These are phyloP conservation scores for Drosophila ustulata DNA, from an alignment of 2,888 invertebrate species.

Conservation along the genomic window DNA sequence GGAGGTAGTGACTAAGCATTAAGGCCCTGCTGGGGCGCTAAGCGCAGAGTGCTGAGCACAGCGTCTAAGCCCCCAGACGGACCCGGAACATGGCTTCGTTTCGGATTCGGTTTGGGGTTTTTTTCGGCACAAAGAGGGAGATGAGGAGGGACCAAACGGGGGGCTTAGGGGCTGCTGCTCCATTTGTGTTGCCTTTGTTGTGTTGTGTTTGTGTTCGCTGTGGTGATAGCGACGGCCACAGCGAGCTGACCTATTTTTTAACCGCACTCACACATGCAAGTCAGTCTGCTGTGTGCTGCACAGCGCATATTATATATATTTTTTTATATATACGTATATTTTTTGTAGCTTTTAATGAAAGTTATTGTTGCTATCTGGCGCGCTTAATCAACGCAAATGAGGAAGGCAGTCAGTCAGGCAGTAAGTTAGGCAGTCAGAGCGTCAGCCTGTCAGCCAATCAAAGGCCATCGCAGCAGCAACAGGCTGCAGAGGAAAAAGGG, in stretches of 20 bases:
- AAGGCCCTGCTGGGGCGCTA: conserved; percentile 10
- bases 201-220: conserved; percentile 26
- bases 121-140: not conserved
- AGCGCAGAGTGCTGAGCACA: conserved; percentile 27
- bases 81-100: conserved; percentile 36
- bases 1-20: conserved; percentile 45
- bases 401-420: conserved; percentile 36
- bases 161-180: conserved; percentile 30
- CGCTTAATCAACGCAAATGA: conserved; percentile 70
- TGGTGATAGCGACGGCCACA: conserved; percentile 54
- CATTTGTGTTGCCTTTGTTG: conserved; percentile 45
- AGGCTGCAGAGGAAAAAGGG: conserved; percentile 38
- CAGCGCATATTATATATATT: conserved; percentile 5
- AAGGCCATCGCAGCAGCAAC: conserved; percentile 45
- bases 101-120: conserved; percentile 17
- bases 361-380: conserved; percentile 62
- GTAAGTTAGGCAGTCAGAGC: conserved; percentile 4
- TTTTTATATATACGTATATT: conserved; percentile 14
- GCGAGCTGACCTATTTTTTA: conserved; percentile 54
- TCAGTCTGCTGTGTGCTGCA: no score
- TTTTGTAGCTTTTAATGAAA: conserved; percentile 51
- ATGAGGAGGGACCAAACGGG: no score
- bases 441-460: conserved; percentile 7
- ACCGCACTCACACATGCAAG: conserved; percentile 19
- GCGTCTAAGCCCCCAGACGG: conserved; percentile 40